Conservation (phyloP, 2,113 vertebrate genomes). For the Leptocoma aspasia region DNA sequence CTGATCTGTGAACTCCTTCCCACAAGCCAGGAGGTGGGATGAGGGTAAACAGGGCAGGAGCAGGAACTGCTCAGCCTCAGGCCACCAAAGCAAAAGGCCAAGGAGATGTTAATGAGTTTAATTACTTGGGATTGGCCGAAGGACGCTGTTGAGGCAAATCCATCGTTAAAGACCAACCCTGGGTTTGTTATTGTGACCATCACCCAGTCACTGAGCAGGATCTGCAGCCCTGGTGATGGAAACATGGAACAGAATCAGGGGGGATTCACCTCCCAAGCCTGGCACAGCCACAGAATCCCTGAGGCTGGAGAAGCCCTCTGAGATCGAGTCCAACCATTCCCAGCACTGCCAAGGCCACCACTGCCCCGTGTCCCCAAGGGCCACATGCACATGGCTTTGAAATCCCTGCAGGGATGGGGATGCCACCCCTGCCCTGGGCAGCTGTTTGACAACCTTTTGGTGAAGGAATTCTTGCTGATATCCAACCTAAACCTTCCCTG, state of each 20-base stretch:
- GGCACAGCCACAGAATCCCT: neutral
- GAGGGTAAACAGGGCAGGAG: neutral
- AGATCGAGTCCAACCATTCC: accelerated
- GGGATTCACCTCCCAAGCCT: neutral
- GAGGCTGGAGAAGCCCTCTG: neutral
- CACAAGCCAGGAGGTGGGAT: neutral
- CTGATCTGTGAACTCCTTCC: neutral
- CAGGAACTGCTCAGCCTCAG: neutral
- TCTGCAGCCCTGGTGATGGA: neutral
- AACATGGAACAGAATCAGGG: neutral
- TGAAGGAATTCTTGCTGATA: neutral
- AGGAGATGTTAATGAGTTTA: neutral
- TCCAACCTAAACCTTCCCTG: neutral
- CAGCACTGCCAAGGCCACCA: neutral
- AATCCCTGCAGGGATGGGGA: neutral
- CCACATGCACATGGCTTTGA: neutral
- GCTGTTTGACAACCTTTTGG: neutral
- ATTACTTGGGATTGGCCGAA: neutral
- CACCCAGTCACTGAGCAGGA: neutral
- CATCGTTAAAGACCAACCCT: neutral
- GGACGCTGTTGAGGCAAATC: neutral
- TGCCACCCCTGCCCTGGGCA: neutral
- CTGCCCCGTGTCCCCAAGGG: neutral
- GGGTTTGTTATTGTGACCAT: neutral
- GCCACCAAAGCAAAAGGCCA: neutral